phyloP scores from a whole-genome alignment of 37 sponge, comb jelly and placozoan genomes.

The Halisarca cf. caerulea region DNA sequence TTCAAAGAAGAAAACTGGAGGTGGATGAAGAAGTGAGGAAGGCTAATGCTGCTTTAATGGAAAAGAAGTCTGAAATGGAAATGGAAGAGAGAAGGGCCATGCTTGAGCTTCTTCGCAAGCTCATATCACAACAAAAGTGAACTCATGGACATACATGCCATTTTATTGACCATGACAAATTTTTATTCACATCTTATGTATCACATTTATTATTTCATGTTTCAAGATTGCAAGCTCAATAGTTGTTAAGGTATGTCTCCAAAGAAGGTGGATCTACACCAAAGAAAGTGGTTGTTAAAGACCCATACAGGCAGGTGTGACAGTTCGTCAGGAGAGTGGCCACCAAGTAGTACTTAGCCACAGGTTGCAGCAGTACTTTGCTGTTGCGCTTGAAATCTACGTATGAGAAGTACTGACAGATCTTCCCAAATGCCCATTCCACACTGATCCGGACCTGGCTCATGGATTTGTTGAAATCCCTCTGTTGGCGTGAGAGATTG shows the following conservation, averaged over 20 bases:
- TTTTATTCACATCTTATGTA: no score
- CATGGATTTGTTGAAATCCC: background rate
- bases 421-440: background rate
- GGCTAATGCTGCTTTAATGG: background rate
- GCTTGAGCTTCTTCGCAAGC: background rate
- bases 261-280: background rate
- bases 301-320: background rate
- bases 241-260: background rate
- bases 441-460: background rate
- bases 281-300: background rate
- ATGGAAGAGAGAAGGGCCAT: background rate
- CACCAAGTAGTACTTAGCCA: background rate
- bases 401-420: background rate
- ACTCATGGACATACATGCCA: no score
- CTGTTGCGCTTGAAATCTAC: background rate
- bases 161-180: no score
- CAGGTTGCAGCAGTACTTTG: background rate
- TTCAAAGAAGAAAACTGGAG: background rate
- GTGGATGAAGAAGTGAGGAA: background rate
- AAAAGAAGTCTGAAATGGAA: background rate
- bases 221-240: background rate
- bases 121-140: background rate
- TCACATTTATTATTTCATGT: background rate
- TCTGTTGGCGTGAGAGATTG: background rate
- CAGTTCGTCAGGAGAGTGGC: background rate